Conservation (phyloP, 1,140 invertebrate species). For the Himalopsyche phryganea region DNA sequence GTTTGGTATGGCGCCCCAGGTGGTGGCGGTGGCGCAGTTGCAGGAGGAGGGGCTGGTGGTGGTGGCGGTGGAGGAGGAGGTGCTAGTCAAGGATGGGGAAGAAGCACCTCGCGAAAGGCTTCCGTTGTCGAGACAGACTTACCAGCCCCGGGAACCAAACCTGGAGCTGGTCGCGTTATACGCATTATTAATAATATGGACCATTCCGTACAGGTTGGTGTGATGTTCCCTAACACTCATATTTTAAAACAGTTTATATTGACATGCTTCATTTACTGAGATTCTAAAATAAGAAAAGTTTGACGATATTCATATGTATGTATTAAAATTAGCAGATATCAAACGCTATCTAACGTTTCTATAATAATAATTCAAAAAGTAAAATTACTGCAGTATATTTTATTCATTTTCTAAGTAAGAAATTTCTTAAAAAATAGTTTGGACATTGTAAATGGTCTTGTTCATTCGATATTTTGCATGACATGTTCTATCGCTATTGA, state of each 20-base stretch:
- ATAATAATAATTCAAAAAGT: background rate
- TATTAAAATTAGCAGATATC: no score
- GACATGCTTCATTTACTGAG: no score
- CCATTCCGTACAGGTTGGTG: constrained; percentile 78
- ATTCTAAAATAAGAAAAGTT: no score
- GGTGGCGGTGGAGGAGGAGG: constrained; percentile 74
- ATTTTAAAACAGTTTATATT: no score
- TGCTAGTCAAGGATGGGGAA: constrained; percentile 60
- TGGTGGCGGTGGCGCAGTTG: constrained; percentile 60
- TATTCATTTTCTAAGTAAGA: no score
- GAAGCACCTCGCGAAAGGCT: constrained; percentile 67
- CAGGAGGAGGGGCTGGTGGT: constrained; percentile 72
- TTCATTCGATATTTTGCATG: no score
- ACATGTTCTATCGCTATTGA: no score
- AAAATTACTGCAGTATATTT: no score
- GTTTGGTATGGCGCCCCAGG: constrained; percentile 75
- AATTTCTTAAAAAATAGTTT: no score
- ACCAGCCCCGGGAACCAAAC: constrained; percentile 67
- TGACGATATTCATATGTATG: no score
- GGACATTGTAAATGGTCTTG: no score
- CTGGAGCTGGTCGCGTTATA: constrained; percentile 79
- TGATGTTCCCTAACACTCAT: no score
- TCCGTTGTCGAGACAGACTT: constrained; percentile 71
- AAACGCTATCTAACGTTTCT: background rate
- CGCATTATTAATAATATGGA: constrained; percentile 89